Base-by-base conservation (phyloP, 2,797 vertebrate species). In the Rhinichthys osculus region DNA sequence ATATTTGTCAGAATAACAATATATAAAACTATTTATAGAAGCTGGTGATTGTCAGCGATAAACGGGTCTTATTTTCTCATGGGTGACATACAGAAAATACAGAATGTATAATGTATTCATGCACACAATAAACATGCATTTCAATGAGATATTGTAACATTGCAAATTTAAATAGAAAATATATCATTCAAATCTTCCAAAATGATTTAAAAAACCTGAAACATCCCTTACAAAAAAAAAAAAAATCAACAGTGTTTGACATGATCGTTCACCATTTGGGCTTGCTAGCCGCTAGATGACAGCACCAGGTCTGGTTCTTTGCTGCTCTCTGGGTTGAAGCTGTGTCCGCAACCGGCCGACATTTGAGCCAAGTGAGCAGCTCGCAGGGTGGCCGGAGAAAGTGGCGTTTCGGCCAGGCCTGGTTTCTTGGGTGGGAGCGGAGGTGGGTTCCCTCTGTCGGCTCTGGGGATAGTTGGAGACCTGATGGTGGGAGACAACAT, bases 361-460 rank as follows among this genome's bases (percentile, higher is more conserved):
- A 97, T 91, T 84, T 99, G 97, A 66, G 94, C 87, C 88, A 93
- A 92, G 88, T 94, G 95, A 50, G 96, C 85, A 83, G 93, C 87
- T 47, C 94, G 96, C 90, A 92, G 89, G 0, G 96, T 90, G 3
- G 95, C 85, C 0, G 96, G 89, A 35, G 97, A 93, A 23, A 95
- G 95, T 0, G 98, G 96, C 0, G 97, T 96, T 90, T 98, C 97
- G 11, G 96, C 92, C 38, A 99, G 95, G 76, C 97, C 96, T 0
- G 98, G 98, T 78, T 99, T 99, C 93, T 99, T 99, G 0, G 98
- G 98, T 11, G 98, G 98, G 86, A 99, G 98, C 44, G 98, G 98
- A 0, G 98, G 98, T 59, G 98, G 98, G 89, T 96, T 97, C 38
- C 98, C 98, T 81, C 98, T 93, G 62, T 99, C 97, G 0, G 94